Conservation (phyloP, 2,113 vertebrate genomes). For the Mormoops blainvillei region DNA sequence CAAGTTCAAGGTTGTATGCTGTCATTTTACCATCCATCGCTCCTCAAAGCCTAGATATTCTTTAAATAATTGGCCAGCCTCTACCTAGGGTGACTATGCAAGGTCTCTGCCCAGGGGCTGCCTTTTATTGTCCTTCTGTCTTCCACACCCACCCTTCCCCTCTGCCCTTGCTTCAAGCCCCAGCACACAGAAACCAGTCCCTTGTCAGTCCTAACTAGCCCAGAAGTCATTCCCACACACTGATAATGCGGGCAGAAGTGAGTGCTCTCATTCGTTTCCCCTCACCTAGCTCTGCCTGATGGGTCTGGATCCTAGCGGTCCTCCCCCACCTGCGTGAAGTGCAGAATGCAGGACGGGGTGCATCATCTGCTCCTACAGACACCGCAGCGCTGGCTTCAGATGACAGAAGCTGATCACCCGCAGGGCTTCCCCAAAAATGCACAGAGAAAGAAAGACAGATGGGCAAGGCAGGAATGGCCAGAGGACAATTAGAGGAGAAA, state of each 20-base stretch:
- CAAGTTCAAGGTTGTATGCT: conserved; percentile 26
- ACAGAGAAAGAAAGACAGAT: conserved; percentile 68
- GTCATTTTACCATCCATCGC: neutral
- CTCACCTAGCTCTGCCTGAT: neutral
- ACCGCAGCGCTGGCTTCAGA: conserved; percentile 24
- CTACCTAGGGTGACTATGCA: neutral
- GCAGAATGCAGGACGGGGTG: neutral
- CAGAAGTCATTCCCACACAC: neutral
- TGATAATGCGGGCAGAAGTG: neutral
- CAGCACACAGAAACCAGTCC: neutral
- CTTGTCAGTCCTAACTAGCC: neutral
- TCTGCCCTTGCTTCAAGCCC: neutral
- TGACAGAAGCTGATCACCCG: conserved; percentile 44
- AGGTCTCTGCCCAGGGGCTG: neutral
- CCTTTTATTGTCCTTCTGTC: neutral
- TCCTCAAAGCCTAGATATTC: neutral
- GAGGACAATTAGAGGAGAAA: conserved; percentile 58
- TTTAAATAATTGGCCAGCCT: neutral
- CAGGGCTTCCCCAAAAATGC: conserved; percentile 58
- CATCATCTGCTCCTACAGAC: conserved; percentile 38
- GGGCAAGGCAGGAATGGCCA: conserved; percentile 57
- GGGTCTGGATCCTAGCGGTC: neutral
- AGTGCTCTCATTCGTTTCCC: neutral
- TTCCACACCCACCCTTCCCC: neutral
- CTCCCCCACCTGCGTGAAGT: neutral